phyloP scores from a whole-genome alignment of 2,797 vertebrate genomes.

The Acridotheres tristis region DNA sequence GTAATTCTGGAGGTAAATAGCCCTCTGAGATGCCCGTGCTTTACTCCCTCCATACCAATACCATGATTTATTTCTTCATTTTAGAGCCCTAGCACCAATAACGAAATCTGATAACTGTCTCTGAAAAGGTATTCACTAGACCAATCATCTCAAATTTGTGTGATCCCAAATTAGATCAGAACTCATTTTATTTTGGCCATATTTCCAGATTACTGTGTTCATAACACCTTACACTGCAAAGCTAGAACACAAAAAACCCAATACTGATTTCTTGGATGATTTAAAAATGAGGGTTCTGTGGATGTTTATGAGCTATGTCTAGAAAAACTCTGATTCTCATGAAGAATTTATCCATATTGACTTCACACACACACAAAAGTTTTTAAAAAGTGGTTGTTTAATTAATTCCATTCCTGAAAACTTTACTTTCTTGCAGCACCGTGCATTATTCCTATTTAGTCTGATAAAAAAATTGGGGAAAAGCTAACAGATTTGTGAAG shows the following conservation, averaged over 20 bases:
- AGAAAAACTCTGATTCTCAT: neutral
- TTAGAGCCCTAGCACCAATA: neutral
- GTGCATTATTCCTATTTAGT: too few species aligned
- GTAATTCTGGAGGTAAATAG: neutral
- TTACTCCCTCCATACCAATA: neutral
- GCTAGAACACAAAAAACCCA: rapidly evolving
- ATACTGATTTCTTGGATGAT: neutral
- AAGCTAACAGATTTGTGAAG: neutral
- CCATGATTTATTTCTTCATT: neutral
- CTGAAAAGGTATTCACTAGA: neutral
- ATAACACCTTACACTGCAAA: neutral
- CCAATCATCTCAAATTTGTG: neutral
- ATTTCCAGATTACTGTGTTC: neutral
- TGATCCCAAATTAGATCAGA: neutral
- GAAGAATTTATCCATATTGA: neutral
- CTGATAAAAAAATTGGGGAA: neutral
- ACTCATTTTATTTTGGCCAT: neutral
- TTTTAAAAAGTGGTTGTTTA: neutral
- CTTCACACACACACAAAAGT: neutral
- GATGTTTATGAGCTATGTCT: neutral
- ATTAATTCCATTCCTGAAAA: too few species aligned
- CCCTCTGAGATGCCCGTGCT: neutral
- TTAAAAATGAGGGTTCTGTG: neutral
- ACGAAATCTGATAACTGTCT: neutral
- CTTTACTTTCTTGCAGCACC: too few species aligned